Evolutionary conservation across 1,140 invertebrate genomes (phyloP), one percentile per base, ranked within the genome.

Genomic region (Pseudomyrmex gracilis): DNA sequence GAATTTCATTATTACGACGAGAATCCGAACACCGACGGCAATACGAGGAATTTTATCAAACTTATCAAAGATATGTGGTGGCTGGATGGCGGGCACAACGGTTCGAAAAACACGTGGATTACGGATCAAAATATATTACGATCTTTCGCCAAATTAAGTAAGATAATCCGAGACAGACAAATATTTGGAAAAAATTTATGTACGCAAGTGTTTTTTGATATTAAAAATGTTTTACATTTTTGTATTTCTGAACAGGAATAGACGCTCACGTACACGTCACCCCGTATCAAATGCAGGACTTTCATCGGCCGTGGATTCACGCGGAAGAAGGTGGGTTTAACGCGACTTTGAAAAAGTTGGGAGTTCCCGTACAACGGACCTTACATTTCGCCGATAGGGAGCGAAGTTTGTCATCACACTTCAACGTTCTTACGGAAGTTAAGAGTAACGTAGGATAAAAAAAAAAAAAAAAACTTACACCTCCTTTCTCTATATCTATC

Each of bases 41-140:
- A 92, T 13, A 90, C 96, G 92, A 95, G 95, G 85, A 94, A 94
- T 61, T 94, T 97, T 73, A 95, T 97, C 2, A 93, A 93, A 20
- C 94, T 95, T 61, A 96, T 97, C 49, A 95, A 95, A 78, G 95
- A 96, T 82, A 97, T 98, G 95, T 97, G 97, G 93, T 98, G 97
- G 97, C 92, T 98, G 83, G 98, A 98, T 94, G 97, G 97, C 24
- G 98, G 98, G 0, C 98, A 98, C 94, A 96, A 96, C 55, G 98
- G 97, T 66, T 95, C 96, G 9, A 96, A 97, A 91, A 96, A 98
- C 92, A 97, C 97, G 7, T 98, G 98, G 97, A 96, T 98, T 73
- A 98, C 97, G 12, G 96, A 97, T 2, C 92, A 95, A 85, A 94
- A 95, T 73, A 93, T 98, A 7, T 93, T 98, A 12, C 95, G 97